Base-by-base conservation (phyloP, 1,140 invertebrate genomes). In the Trachelipus rathkii region DNA sequence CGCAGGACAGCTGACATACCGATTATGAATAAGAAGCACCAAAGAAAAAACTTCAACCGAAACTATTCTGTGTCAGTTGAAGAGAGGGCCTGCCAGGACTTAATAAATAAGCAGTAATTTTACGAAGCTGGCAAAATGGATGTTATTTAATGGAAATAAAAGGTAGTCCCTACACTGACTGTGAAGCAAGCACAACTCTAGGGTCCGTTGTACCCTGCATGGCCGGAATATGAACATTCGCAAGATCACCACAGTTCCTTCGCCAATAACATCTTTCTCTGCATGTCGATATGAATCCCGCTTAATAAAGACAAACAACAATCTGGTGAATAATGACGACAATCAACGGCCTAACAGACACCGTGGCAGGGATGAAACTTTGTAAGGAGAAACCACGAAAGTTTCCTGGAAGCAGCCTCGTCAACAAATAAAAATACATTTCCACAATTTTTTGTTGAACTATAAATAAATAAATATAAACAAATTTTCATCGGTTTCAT, bases 151-250 rank as follows among this genome's bases (percentile, higher is more conserved):
- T 76, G 72, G 76, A 76, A 72, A 60, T 15, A 2, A 60, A 60
- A 79, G 76, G 73, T 76, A 76, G 75, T 75, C 78, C 75, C 78
- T 79, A 79, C 78, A 79, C 76, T 79, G 78, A 79, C 78, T 79
- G 78, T 79, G 78, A 79, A 79, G 78, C 78, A 79, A 79, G 78
- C 78, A 75, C 78, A 77, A 79, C 78, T 79, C 78, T 76, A 79
- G 78, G 78, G 78, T 79, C 78, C 75, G 72, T 79, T 79, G 78
- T 77, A 79, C 78, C 78, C 78, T 79, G 78, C 78, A 79, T 79
- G 78, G 78, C 78, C 75, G 78, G 75, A 77, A 76, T 77, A 72
- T 77, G 75, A 77, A 75, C 78, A 75, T 79, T 71, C 10, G 76
- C 78, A 76, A 72, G 78, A 79, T 74, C 74, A 44, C 67, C 73